Evolutionary conservation across 2,888 invertebrate genomes (phyloP), one percentile per base, ranked within the genome.

Genomic region (Archips crataeganus): DNA sequence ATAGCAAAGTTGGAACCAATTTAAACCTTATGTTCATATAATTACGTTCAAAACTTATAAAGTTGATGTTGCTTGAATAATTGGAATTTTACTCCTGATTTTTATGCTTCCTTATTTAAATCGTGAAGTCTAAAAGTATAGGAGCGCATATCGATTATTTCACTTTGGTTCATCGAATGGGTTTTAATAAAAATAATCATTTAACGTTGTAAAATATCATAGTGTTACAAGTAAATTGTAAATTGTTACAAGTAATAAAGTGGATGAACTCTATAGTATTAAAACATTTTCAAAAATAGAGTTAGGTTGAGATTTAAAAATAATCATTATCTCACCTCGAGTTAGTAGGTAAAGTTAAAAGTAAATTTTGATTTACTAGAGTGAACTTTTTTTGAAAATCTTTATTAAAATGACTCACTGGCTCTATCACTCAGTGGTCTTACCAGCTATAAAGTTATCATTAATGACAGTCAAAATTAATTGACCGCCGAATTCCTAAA

Each of bases 21-120:
- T 60, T 11, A 64, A 54, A 68, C 54, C 42, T 51, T 73, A 13
- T n/a, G 2, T 1, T 8, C 2, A n/a, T 45, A 23, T 39, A 8
- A 23, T 60, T 60, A 69, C 39, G 51, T 34, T 15, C 47, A 42
- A 45, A 64, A 45, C 15, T 70, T 36, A 60, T 54, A 6, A 39
- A 42, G 6, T 36, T 2, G 45, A 9, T 15, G 10, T 57, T 39
- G n/a, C 11, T 39, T 57, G 15, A 64, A 45, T 59, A 70, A 57
- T 64, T 47, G 13, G 63, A 45, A 54, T 70, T 59, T 47, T 47
- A 64, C 54, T 64, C 49, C 39, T 32, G 70, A 70, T 70, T 64
- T 70, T 64, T 63, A 70, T 61, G 70, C 54, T 70, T 70, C 63
- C 72, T 68, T n/a, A 57, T 72, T 72, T 47, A 72, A 72, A 73